phyloP scores from a whole-genome alignment of 2,113 vertebrate genomes.

The Callorhinus ursinus region DNA sequence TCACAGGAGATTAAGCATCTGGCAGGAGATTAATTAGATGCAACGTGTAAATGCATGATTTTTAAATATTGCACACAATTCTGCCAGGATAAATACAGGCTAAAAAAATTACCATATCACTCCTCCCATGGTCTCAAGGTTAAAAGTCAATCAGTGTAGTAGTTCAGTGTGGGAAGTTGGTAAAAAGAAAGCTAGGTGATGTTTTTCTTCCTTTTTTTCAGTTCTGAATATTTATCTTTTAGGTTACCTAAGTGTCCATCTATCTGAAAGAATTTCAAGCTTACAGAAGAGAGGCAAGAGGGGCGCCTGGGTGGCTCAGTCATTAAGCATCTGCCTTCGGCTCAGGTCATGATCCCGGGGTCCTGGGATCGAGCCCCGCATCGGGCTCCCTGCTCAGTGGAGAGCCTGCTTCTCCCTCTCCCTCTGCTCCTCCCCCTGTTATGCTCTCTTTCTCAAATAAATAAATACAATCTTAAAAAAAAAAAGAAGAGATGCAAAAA shows the following conservation, averaged over 20 bases:
- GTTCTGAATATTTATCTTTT: background rate
- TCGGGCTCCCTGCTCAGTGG: too few species aligned
- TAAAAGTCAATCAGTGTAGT: conserved; percentile 24
- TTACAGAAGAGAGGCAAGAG: background rate
- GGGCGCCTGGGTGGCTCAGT: too few species aligned
- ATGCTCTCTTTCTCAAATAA: too few species aligned
- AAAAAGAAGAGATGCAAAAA: background rate
- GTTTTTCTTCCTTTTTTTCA: background rate
- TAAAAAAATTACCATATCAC: conserved; percentile 7
- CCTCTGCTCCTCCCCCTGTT: too few species aligned
- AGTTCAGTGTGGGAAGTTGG: background rate
- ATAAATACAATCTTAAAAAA: too few species aligned
- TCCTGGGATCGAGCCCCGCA: too few species aligned
- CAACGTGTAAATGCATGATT: conserved; percentile 49
- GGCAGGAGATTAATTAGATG: conserved; percentile 70
- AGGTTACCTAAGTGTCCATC: background rate
- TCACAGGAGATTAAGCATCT: conserved; percentile 75
- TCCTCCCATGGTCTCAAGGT: conserved; percentile 10
- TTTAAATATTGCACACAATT: conserved; percentile 65
- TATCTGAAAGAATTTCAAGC: conserved; percentile 31
- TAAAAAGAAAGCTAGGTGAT: background rate
- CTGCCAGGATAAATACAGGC: conserved; percentile 37
- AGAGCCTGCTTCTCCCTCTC: too few species aligned
- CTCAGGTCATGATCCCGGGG: too few species aligned
- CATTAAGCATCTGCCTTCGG: too few species aligned